phyloP scores from a whole-genome alignment of 2,113 vertebrate species.

The Gopherus flavomarginatus region DNA sequence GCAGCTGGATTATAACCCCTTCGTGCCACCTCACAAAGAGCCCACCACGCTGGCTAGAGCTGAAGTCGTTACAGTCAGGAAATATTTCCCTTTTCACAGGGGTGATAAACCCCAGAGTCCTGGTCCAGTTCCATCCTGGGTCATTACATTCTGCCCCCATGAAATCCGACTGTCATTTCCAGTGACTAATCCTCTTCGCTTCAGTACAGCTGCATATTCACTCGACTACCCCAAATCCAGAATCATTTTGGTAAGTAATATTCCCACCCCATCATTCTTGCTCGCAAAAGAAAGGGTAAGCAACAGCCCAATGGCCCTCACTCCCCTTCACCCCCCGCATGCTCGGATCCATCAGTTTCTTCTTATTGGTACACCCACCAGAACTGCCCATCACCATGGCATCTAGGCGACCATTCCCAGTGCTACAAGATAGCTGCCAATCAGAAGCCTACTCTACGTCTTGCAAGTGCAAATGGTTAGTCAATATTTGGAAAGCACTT shows the following conservation, averaged over 20 bases:
- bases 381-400: not conserved
- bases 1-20: not conserved
- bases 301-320: not conserved
- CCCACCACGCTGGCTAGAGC: not conserved
- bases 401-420: not conserved
- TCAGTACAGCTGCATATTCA: not conserved
- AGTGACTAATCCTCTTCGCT: not conserved
- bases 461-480: not conserved
- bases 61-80: not conserved
- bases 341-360: not conserved
- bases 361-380: not conserved
- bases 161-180: not conserved
- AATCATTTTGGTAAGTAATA: not conserved
- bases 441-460: not conserved
- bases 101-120: not conserved
- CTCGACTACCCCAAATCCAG: not conserved
- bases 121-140: not conserved
- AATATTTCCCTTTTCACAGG: not conserved
- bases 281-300: not conserved
- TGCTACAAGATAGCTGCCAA: not conserved
- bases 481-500: not conserved
- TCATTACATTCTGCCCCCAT: not conserved
- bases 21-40: not conserved
- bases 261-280: not conserved
- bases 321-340: not conserved